phyloP scores from a whole-genome alignment of 2,797 vertebrate genomes.

The Apogon talboti region DNA sequence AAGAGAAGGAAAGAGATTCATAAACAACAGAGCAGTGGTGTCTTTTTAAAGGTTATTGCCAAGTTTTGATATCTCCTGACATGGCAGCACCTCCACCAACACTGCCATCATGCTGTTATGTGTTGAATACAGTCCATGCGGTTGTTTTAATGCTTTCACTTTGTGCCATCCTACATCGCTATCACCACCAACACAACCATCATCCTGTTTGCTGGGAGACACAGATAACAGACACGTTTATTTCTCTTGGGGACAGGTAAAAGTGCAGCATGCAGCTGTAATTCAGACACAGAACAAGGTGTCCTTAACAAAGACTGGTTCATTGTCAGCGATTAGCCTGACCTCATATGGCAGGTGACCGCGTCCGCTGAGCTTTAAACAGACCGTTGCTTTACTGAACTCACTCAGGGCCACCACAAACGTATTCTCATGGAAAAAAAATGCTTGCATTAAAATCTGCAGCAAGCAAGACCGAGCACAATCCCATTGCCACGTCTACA shows the following conservation, averaged over 20 bases:
- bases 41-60: background rate
- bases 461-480: no score
- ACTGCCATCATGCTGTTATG: constrained; percentile 15
- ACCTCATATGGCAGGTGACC: constrained; percentile 16
- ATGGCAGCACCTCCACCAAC: constrained; percentile 22
- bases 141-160: constrained; percentile 23
- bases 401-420: background rate
- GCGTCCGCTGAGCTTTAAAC: constrained; percentile 23
- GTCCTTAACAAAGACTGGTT: constrained; percentile 39
- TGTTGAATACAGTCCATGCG: constrained; percentile 9
- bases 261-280: constrained; percentile 22
- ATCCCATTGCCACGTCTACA: no score
- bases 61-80: constrained; percentile 6
- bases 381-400: constrained; percentile 12
- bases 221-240: constrained; percentile 47
- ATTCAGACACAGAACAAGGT: constrained; percentile 27
- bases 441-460: no score
- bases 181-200: constrained; percentile 44
- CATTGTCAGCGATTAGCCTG: constrained; percentile 29
- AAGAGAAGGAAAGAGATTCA: constrained; percentile 1
- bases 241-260: constrained; percentile 43
- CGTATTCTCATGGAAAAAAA: no score
- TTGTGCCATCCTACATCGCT: constrained; percentile 19
- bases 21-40: background rate
- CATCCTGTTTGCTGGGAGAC: constrained; percentile 34